Evolutionary conservation across 1,140 invertebrate genomes (phyloP).

Genomic region (Ridgeia piscesae): DNA sequence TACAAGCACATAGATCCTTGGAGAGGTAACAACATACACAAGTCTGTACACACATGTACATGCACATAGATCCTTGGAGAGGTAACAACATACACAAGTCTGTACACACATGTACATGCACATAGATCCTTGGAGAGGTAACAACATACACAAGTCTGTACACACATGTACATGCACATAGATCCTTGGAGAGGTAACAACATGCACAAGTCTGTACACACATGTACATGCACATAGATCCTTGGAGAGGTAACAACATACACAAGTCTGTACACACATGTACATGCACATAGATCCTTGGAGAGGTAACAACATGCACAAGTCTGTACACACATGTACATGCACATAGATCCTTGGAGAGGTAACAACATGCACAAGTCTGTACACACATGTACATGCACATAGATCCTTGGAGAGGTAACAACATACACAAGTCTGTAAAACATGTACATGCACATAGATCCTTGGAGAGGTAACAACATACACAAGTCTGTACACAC

Average conservation of each 20-base stretch:
- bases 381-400: too few relatives aligned
- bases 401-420: slow-evolving; percentile 82
- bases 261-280: too few relatives aligned
- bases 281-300: slow-evolving; percentile 66
- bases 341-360: slow-evolving; percentile 76
- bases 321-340: too few relatives aligned
- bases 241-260: slow-evolving; percentile 78
- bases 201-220: too few relatives aligned
- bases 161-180: too few relatives aligned
- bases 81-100: slow-evolving; percentile 65
- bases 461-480: slow-evolving; percentile 81
- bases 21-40: slow-evolving; percentile 75
- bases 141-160: too few relatives aligned
- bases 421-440: too few relatives aligned
- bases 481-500: too few relatives aligned
- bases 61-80: slow-evolving; percentile 76
- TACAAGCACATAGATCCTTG: slow-evolving; percentile 66
- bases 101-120: too few relatives aligned
- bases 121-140: slow-evolving; percentile 82
- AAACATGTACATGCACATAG: background rate
- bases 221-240: slow-evolving; percentile 56
- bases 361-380: slow-evolving; percentile 65
- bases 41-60: too few relatives aligned
- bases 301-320: slow-evolving; percentile 75
- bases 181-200: slow-evolving; percentile 81